Percentiles rank a stretch among this genome's conserved stretches.
Conservation (phyloP, 2,797 vertebrate genomes). For the Hydrolagus colliei region DNA sequence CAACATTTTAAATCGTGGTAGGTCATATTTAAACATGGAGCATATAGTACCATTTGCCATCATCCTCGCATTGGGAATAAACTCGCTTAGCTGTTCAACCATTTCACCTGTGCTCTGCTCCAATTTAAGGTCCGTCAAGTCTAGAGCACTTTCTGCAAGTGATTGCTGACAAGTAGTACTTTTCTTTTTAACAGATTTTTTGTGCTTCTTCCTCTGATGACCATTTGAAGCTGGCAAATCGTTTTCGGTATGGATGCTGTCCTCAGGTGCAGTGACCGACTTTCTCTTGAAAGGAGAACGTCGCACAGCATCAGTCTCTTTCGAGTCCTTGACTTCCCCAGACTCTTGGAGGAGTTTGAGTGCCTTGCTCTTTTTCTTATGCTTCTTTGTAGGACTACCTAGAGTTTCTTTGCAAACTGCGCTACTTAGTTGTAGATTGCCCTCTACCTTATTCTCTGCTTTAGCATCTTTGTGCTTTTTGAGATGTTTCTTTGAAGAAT, state of each 20-base stretch:
- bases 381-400: not conserved
- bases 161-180: not conserved
- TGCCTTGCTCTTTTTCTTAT: not conserved
- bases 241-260: not conserved
- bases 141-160: not conserved
- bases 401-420: not conserved
- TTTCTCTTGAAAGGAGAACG: not conserved
- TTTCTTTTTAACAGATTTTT: not conserved
- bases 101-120: conserved; percentile 21
- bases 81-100: conserved; percentile 49
- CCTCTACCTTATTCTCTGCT: too few relatives aligned
- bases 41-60: conserved; percentile 42
- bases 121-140: not conserved
- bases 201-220: not conserved
- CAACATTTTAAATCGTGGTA: conserved; percentile 51
- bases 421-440: too few relatives aligned
- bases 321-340: not conserved
- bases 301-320: too few relatives aligned
- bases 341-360: too few relatives aligned
- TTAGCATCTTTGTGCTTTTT: too few relatives aligned
- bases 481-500: too few relatives aligned
- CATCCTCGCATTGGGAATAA: conserved; percentile 50
- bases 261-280: not conserved
- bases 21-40: conserved; percentile 53
- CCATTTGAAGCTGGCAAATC: not conserved